A percentile compares a stretch with the other conserved stretches of the same genome.
Conservation (phyloP, 2,113 vertebrate genomes). For the Leucosticte australis region DNA sequence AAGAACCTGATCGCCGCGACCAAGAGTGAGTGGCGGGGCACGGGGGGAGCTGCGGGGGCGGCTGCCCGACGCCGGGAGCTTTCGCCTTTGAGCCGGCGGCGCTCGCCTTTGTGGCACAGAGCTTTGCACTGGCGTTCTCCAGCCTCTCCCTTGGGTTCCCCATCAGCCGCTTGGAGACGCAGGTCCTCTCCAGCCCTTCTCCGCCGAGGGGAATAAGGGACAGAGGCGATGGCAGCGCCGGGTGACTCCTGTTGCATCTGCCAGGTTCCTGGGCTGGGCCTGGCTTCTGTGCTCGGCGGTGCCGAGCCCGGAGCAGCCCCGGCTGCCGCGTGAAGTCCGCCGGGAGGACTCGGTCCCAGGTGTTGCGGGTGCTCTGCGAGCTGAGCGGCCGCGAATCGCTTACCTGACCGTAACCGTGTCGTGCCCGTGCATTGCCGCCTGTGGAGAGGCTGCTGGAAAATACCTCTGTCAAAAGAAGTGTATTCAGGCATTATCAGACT, state of each 20-base stretch:
- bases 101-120: background rate
- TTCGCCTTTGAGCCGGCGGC: background rate
- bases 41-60: background rate
- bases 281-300: background rate
- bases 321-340: fast-evolving
- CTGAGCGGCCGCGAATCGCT: fast-evolving
- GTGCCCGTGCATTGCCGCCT: fast-evolving
- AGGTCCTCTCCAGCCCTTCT: background rate
- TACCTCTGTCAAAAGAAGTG: background rate
- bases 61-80: background rate
- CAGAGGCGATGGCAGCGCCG: background rate
- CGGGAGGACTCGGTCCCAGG: background rate
- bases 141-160: background rate
- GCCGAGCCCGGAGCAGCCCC: background rate
- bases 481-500: background rate
- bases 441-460: background rate
- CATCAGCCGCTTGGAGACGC: background rate
- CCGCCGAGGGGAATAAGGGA: background rate
- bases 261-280: background rate
- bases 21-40: constrained; percentile 82
- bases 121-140: background rate
- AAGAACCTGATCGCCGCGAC: constrained; percentile 95
- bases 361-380: background rate
- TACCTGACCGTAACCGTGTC: fast-evolving
- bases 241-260: background rate